A percentile compares a stretch with the other conserved stretches of the same genome.
These are phyloP conservation scores for Labia minor DNA, from an alignment of 2,888 invertebrate species.

Conservation along the genomic window DNA sequence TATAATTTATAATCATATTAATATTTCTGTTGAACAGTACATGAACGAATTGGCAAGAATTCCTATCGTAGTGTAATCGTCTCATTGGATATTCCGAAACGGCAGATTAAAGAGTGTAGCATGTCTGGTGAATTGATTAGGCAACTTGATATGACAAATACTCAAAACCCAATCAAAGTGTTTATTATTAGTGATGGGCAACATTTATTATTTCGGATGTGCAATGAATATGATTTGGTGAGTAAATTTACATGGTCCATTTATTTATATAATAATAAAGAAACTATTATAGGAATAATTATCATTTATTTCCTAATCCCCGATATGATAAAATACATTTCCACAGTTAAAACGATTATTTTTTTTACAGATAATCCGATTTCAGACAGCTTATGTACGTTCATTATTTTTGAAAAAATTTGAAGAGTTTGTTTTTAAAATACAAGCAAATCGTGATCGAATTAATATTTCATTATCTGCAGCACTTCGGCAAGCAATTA, in stretches of 20 bases:
- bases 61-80: conserved; percentile 33
- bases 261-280: too few species aligned
- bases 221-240: conserved; percentile 45
- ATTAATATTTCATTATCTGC: conserved; percentile 28
- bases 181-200: conserved; percentile 35
- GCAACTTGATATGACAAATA: conserved; percentile 36
- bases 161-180: conserved; percentile 30
- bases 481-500: conserved; percentile 35
- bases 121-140: conserved; percentile 36
- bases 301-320: too few species aligned
- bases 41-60: conserved; percentile 15
- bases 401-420: conserved; percentile 35
- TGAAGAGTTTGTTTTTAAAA: conserved; percentile 34
- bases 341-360: too few species aligned
- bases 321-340: too few species aligned
- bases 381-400: conserved; percentile 37
- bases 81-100: conserved; percentile 32
- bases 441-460: conserved; percentile 30
- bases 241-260: too few species aligned
- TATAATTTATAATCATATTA: too few species aligned
- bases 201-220: conserved; percentile 37
- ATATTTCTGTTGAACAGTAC: too few species aligned
- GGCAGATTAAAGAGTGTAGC: conserved; percentile 36
- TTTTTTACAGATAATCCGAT: conserved; percentile 37
- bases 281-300: too few species aligned